phyloP scores from a whole-genome alignment of 2,113 vertebrate species.

The Hydrochoerus hydrochaeris region DNA sequence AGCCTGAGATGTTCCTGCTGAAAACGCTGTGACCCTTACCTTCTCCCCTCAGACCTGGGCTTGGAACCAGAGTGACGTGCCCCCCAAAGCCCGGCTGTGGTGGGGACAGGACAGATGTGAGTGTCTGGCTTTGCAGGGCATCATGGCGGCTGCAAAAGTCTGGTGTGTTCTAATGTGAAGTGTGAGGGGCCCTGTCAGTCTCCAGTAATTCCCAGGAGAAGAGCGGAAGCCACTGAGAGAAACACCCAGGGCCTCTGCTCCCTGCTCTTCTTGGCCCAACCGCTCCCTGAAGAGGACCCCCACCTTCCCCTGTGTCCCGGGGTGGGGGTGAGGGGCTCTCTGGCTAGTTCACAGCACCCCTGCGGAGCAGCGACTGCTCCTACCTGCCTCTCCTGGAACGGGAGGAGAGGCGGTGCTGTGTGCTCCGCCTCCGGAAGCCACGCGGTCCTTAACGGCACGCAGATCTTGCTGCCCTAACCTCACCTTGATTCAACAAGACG shows the following conservation, averaged over 20 bases:
- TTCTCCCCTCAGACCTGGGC: neutral
- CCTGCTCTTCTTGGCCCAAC: neutral
- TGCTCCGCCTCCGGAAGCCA: neutral
- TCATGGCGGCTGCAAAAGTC: neutral
- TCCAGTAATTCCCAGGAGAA: neutral
- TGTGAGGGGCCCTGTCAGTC: neutral
- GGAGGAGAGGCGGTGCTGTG: too few relatives aligned
- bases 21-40: rapidly evolving
- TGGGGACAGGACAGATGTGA: neutral
- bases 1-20: neutral
- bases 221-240: neutral
- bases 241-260: neutral
- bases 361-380: neutral
- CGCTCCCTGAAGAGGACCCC: neutral
- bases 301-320: too few relatives aligned
- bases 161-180: neutral
- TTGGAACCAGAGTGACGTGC: neutral
- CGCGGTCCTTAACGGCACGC: rapidly evolving
- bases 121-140: neutral
- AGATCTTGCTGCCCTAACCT: neutral
- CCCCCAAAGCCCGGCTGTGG: neutral
- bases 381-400: neutral
- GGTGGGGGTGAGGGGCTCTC: too few relatives aligned
- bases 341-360: rapidly evolving
- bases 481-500: neutral